Percentiles rank a stretch among this genome's conserved stretches.
Evolutionary conservation across 1,140 invertebrate species (phyloP).

Genomic region (Drosophila paulistorum): DNA sequence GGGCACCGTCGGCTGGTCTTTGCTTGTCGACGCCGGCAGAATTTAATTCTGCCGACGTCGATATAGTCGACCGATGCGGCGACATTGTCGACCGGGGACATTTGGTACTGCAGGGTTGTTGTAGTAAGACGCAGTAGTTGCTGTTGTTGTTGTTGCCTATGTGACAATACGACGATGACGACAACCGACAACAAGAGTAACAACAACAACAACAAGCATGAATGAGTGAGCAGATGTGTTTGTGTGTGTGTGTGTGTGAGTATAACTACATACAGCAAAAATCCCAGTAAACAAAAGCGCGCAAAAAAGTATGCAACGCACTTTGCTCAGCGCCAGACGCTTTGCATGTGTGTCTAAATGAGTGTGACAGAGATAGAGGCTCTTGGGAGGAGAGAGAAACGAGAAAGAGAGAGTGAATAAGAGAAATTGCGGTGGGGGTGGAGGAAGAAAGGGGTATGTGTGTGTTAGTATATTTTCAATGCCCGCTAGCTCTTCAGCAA

Average conservation of each 20-base stretch:
- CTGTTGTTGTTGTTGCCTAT: slow-evolving; percentile 41
- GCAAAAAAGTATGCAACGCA: slow-evolving; percentile 78
- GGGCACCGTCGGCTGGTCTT: too few relatives aligned
- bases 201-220: slow-evolving; percentile 20
- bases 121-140: slow-evolving; percentile 28
- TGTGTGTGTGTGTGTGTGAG: slow-evolving; percentile 13
- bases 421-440: background rate
- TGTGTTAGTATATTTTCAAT: slow-evolving; percentile 60
- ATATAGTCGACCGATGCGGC: too few relatives aligned
- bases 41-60: too few relatives aligned
- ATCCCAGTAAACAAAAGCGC: slow-evolving; percentile 74
- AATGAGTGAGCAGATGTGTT: slow-evolving; percentile 19
- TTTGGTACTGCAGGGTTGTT: too few relatives aligned
- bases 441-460: background rate
- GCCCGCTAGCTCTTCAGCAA: slow-evolving; percentile 64
- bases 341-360: slow-evolving; percentile 20
- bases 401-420: background rate
- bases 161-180: slow-evolving; percentile 52
- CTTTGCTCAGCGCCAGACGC: slow-evolving; percentile 62
- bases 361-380: slow-evolving; percentile 1
- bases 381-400: background rate
- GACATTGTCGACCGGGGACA: too few relatives aligned
- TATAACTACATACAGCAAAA: slow-evolving; percentile 42
- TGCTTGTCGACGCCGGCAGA: too few relatives aligned
- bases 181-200: slow-evolving; percentile 34